Evolutionary conservation across 2,113 vertebrate species (phyloP).

Genomic region (Hemibagrus wyckioides): DNA sequence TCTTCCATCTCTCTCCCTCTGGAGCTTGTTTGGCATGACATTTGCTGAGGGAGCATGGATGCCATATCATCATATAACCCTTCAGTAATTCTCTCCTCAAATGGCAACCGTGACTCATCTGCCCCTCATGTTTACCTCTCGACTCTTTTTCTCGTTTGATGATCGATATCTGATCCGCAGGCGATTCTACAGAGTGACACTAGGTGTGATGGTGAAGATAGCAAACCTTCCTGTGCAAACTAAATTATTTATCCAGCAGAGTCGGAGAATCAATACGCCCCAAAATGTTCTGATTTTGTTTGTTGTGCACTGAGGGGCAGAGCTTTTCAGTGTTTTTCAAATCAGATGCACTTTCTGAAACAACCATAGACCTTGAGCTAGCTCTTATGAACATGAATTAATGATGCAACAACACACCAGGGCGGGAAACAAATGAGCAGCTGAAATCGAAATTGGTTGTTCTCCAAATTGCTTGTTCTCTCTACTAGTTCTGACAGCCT

Average conservation of each 20-base stretch:
- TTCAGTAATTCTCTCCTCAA: constrained; percentile 32
- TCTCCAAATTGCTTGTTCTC: not conserved
- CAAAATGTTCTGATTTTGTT: constrained; percentile 36
- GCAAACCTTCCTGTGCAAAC: constrained; percentile 24
- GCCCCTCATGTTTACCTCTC: constrained; percentile 36
- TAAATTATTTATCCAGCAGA: constrained; percentile 28
- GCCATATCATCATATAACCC: constrained; percentile 45
- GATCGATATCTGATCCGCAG: constrained; percentile 9
- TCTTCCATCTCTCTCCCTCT: constrained; percentile 34
- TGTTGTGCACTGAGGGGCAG: constrained; percentile 2
- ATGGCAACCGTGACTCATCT: constrained; percentile 1
- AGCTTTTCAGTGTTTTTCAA: constrained; percentile 20
- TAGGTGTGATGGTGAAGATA: constrained; percentile 34
- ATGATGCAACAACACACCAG: not conserved
- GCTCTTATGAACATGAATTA: constrained; percentile 2
- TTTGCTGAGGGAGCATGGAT: constrained; percentile 57
- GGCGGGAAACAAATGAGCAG: not conserved
- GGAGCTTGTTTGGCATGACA: constrained; percentile 53
- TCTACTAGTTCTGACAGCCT: not conserved
- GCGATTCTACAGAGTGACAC: constrained; percentile 31
- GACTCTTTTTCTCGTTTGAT: constrained; percentile 23
- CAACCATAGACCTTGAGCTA: too few relatives aligned
- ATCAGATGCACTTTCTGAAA: constrained; percentile 16
- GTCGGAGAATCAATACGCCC: not conserved
- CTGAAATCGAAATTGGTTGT: not conserved